phyloP scores from a whole-genome alignment of 2,888 invertebrate species.

The Adelphocoris suturalis region DNA sequence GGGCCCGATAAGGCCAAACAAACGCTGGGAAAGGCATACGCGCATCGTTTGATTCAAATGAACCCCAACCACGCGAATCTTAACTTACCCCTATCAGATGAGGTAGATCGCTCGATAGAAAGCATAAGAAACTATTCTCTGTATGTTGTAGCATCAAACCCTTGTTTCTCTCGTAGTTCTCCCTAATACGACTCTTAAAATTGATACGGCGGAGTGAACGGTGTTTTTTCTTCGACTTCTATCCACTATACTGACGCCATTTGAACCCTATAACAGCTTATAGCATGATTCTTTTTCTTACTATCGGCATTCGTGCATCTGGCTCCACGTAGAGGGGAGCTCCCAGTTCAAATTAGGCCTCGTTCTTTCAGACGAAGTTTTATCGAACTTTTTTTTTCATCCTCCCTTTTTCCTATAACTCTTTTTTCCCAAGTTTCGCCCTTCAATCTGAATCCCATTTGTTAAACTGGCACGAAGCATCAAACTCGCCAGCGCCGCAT shows the following conservation, averaged over 20 bases:
- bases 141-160: constrained; percentile 5
- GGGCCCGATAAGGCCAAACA: constrained; percentile 35
- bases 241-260: constrained; percentile 42
- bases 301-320: constrained; percentile 66
- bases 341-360: constrained; percentile 56
- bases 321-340: constrained; percentile 2
- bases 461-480: constrained; percentile 62
- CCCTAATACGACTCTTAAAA: neutral
- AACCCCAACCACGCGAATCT: constrained; percentile 59
- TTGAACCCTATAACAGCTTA: constrained; percentile 57
- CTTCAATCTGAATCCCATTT: constrained; percentile 59
- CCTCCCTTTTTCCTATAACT: constrained; percentile 17
- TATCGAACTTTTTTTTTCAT: constrained; percentile 48
- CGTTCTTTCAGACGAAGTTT: constrained; percentile 59
- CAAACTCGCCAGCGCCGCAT: constrained; percentile 40
- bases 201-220: constrained; percentile 10
- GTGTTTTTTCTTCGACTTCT: constrained; percentile 8
- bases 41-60: constrained; percentile 65
- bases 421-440: constrained; percentile 26
- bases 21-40: constrained; percentile 54
- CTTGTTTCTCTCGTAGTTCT: neutral
- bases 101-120: constrained; percentile 17
- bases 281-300: constrained; percentile 55
- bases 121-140: neutral
- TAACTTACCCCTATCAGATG: constrained; percentile 57